phyloP scores from a whole-genome alignment of 2,797 vertebrate genomes.

The Garrulus glandarius region DNA sequence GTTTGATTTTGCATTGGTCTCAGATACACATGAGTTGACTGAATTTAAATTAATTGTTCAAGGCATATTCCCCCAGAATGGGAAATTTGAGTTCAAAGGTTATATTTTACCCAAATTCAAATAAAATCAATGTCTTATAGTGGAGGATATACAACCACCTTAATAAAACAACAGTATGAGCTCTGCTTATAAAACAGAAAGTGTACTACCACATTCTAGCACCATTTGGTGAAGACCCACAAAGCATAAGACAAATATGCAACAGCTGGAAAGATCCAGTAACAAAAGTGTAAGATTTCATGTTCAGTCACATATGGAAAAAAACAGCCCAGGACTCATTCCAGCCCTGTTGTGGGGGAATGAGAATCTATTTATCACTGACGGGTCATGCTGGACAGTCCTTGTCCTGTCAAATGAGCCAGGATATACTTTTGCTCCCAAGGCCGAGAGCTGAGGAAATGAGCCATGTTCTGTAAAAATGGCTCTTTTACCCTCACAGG shows the following conservation, averaged over 20 bases:
- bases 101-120: neutral
- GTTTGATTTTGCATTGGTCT: neutral
- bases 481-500: neutral
- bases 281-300: neutral
- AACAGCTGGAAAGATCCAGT: neutral
- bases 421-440: neutral
- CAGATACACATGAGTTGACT: neutral
- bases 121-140: neutral
- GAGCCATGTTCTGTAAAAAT: neutral
- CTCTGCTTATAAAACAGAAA: neutral
- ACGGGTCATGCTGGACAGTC: neutral
- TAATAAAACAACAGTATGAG: neutral
- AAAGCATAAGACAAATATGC: neutral
- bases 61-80: neutral
- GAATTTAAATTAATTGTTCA: neutral
- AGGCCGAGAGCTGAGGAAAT: neutral
- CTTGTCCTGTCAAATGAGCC: conserved; percentile 7
- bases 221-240: neutral
- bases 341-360: neutral
- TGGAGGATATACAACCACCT: neutral
- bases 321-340: neutral
- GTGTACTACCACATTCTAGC: neutral
- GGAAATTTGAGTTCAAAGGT: neutral
- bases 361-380: neutral
- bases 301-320: neutral